Percentiles rank a stretch among this genome's conserved stretches.
phyloP scores from a whole-genome alignment of 2,888 invertebrate genomes.

The Noctua pronuba region DNA sequence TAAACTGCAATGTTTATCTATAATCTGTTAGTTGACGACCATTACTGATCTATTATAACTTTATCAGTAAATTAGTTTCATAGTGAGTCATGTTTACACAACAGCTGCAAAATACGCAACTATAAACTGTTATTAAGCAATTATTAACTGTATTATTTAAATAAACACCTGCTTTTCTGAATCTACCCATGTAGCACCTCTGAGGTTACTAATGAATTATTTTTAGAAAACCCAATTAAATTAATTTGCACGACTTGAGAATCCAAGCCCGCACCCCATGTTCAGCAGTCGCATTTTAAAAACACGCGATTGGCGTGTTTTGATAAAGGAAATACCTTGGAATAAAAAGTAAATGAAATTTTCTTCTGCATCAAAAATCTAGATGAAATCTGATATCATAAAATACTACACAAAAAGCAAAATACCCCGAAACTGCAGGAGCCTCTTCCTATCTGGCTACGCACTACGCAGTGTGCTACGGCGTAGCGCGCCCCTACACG shows the following conservation, averaged over 20 bases:
- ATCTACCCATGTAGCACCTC: no score
- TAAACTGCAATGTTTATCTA: not conserved
- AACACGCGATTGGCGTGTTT: no score
- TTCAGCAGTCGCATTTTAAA: no score
- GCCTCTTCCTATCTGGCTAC: not conserved
- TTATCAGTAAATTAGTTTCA: not conserved
- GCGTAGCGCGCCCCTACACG: slow-evolving; percentile 17
- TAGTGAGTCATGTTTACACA: not conserved
- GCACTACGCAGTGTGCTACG: slow-evolving; percentile 22
- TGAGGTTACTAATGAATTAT: no score
- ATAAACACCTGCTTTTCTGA: no score
- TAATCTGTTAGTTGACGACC: not conserved
- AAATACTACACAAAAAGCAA: not conserved
- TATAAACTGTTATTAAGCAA: not conserved
- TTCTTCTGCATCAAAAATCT: no score
- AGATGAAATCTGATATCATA: no score
- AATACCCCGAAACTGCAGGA: not conserved
- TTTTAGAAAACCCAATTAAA: no score
- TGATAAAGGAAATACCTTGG: no score
- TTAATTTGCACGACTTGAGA: no score
- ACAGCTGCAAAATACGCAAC: not conserved
- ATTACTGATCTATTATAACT: not conserved
- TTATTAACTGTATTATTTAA: no score
- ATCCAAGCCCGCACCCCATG: no score
- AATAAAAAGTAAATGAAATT: not conserved